Evolutionary conservation across 2,888 invertebrate genomes (phyloP).

Genomic region (Perithous albicinctus): DNA sequence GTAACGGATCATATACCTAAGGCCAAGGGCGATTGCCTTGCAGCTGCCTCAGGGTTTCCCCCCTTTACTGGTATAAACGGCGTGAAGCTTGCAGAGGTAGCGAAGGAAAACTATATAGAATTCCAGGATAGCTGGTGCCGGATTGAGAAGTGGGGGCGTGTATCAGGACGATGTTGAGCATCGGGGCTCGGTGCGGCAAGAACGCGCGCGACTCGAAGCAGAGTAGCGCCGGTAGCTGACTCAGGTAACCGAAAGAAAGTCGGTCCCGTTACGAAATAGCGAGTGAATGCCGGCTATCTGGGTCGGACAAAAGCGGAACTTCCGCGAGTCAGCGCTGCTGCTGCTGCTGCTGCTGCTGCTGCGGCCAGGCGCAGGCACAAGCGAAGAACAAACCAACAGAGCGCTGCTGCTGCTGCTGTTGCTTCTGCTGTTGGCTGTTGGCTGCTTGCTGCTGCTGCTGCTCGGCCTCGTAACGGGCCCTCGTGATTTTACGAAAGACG

Average conservation of each 20-base stretch:
- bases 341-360: too few species aligned
- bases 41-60: background rate
- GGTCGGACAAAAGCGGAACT: slow-evolving; percentile 84
- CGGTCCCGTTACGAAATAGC: slow-evolving; percentile 84
- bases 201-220: too few species aligned
- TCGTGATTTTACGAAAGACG: slow-evolving; percentile 59
- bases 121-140: background rate
- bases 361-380: slow-evolving; percentile 37
- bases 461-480: slow-evolving; percentile 42
- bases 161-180: slow-evolving; percentile 8
- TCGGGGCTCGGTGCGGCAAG: background rate
- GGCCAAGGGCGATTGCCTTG: background rate
- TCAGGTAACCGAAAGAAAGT: slow-evolving; percentile 75
- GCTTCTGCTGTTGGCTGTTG: too few species aligned
- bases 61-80: background rate
- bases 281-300: slow-evolving; percentile 83
- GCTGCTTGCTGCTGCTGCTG: slow-evolving; percentile 13
- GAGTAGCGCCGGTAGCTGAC: slow-evolving; percentile 40
- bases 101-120: slow-evolving; percentile 4
- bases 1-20: background rate
- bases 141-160: background rate
- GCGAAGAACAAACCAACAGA: slow-evolving; percentile 39
- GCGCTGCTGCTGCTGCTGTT: slow-evolving; percentile 21
- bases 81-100: background rate
- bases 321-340: slow-evolving; percentile 76